phyloP scores from a whole-genome alignment of 2,113 vertebrate genomes.

The Barnardius zonarius region DNA sequence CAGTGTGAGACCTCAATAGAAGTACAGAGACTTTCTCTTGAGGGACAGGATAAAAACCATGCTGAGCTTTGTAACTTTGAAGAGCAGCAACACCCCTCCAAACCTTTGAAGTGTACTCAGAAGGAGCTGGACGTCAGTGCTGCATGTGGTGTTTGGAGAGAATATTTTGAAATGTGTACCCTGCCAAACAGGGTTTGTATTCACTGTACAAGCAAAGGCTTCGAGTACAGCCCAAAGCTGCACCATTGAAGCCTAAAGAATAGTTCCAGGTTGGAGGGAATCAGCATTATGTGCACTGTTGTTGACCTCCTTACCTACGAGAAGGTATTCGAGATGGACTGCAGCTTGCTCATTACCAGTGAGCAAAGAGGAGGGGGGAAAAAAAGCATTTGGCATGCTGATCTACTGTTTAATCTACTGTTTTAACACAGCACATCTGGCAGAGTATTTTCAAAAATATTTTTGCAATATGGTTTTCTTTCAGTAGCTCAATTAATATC shows the following conservation, averaged over 20 bases:
- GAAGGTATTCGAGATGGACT: neutral
- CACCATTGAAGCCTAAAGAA: neutral
- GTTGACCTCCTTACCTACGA: neutral
- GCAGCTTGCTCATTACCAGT: neutral
- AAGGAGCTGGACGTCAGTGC: neutral
- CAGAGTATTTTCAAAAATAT: neutral
- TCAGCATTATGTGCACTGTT: neutral
- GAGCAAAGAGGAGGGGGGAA: neutral
- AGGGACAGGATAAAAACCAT: neutral
- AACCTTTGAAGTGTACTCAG: neutral
- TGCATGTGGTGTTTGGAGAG: neutral
- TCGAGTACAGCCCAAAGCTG: neutral
- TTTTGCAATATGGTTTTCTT: neutral
- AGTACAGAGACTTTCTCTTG: neutral
- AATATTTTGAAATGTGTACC: neutral
- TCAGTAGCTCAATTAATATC: conserved; percentile 20
- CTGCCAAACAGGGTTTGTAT: neutral
- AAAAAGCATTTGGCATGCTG: neutral
- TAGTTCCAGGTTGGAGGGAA: neutral
- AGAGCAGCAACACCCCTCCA: neutral
- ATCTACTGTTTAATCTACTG: neutral
- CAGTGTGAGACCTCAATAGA: neutral
- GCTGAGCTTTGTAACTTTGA: neutral
- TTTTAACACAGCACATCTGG: neutral
- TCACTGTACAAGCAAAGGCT: neutral